These are phyloP conservation scores for Stenopsyche tienmushanensis DNA, from an alignment of 1,140 invertebrate species.

Conservation along the genomic window DNA sequence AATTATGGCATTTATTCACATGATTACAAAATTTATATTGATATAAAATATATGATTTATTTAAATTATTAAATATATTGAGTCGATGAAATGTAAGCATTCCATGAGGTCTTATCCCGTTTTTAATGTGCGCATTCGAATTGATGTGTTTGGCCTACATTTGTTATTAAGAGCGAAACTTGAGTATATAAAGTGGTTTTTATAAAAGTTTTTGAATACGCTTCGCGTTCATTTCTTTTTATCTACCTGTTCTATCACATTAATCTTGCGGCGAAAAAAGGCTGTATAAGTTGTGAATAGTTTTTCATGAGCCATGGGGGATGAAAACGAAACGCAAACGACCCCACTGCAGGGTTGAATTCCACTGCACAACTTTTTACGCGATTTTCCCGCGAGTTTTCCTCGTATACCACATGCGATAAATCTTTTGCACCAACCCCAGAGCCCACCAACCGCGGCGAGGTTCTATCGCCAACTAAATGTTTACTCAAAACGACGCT, in stretches of 20 bases:
- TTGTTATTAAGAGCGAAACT: neutral
- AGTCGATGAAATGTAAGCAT: too few species aligned
- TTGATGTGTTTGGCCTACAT: too few species aligned
- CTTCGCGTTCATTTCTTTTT: neutral
- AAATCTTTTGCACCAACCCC: neutral
- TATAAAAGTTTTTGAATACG: neutral
- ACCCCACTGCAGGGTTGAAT: too few species aligned
- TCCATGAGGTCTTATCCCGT: too few species aligned
- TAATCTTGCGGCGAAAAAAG: neutral
- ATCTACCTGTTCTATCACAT: neutral
- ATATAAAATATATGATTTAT: too few species aligned
- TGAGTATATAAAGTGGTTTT: neutral
- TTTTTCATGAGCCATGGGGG: neutral
- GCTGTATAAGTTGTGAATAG: neutral
- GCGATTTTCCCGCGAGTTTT: neutral
- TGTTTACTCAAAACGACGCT: slow-evolving; percentile 16
- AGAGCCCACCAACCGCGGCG: slow-evolving; percentile 6
- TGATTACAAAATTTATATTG: too few species aligned
- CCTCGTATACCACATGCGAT: neutral
- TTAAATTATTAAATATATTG: too few species aligned
- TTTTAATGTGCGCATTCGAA: too few species aligned
- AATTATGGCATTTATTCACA: too few species aligned
- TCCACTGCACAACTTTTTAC: slow-evolving; percentile 15
- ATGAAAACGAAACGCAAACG: too few species aligned
- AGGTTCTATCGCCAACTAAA: slow-evolving; percentile 20